Evolutionary conservation across 2,888 invertebrate genomes (phyloP), one percentile per base, ranked within the genome.

Genomic region (Shargacucullia verbasci): DNA sequence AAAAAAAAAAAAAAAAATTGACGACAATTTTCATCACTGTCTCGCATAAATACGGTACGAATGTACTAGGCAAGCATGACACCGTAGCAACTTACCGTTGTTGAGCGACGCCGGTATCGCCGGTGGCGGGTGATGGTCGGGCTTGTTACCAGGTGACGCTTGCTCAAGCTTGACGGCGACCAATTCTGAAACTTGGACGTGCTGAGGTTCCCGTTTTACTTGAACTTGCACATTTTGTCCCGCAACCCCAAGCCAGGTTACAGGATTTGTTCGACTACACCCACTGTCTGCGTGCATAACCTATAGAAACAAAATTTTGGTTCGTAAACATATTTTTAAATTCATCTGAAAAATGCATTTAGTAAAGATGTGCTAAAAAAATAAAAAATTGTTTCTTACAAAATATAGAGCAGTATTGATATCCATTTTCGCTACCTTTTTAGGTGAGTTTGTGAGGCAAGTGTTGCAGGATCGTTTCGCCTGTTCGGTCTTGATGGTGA

Each of bases 241-340:
- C 6, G 89, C 85, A 58, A 92, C 86, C 12, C 92, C 93, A 13
- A 88, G 85, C 96, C 96, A 96, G 56, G 96, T 95, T 59, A 96
- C 95, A 3, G 96, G 96, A 84, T 96, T 95, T 9, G 96, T 96
- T 43, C 96, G 92, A 82, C 96, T 96, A 84, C 96, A 96, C 1
- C 96, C 96, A 53, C 95, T 94, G 71, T 95, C 95, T 29, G 93
- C 81, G 77, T 92, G 93, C 54, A 92, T 83, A n/a, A 92, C 83
- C 93, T 93, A 33, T 41, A 44, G 15, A 48, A 48, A 27, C 43
- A 53, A 13, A 0, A 14, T 7, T 9, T 15, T 39, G 10, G 38
- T 31, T 13, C 5, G 2, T 1, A 12, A 6, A 27, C 0, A 8
- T 2, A 20, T 3, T 20, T 3, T 20, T 20, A 20, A 20, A 11